phyloP scores from a whole-genome alignment of 2,113 vertebrate genomes.

The Nettapus auritus region DNA sequence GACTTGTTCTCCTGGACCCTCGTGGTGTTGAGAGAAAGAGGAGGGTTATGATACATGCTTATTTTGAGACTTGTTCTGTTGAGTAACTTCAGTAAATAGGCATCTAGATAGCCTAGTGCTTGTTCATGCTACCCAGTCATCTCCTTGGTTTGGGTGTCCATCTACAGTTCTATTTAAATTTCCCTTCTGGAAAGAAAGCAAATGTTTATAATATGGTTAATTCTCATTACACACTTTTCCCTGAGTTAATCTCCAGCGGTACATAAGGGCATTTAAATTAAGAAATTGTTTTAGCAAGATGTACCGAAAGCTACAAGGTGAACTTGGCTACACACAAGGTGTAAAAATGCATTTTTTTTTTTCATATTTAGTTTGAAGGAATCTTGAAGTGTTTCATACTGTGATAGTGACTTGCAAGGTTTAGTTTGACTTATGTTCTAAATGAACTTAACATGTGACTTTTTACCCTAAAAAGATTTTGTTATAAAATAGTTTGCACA shows the following conservation, averaged over 20 bases:
- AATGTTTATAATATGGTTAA: background rate
- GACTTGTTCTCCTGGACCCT: too few relatives aligned
- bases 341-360: slow-evolving; percentile 32
- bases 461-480: slow-evolving; percentile 3
- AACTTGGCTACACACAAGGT: background rate
- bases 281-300: background rate
- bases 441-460: background rate
- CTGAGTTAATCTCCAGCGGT: background rate
- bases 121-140: background rate
- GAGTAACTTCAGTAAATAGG: background rate
- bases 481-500: slow-evolving; percentile 56
- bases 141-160: background rate
- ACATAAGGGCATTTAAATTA: background rate
- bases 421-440: background rate
- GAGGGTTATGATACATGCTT: background rate
- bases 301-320: background rate
- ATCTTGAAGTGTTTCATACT: slow-evolving; percentile 6
- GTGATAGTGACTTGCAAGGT: slow-evolving; percentile 8
- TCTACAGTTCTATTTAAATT: background rate
- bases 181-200: background rate
- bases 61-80: background rate
- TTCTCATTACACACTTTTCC: too few relatives aligned
- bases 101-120: background rate
- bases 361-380: background rate
- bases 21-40: background rate